Base-by-base conservation (phyloP, 2,113 vertebrate species). In the Aegithalos caudatus region DNA sequence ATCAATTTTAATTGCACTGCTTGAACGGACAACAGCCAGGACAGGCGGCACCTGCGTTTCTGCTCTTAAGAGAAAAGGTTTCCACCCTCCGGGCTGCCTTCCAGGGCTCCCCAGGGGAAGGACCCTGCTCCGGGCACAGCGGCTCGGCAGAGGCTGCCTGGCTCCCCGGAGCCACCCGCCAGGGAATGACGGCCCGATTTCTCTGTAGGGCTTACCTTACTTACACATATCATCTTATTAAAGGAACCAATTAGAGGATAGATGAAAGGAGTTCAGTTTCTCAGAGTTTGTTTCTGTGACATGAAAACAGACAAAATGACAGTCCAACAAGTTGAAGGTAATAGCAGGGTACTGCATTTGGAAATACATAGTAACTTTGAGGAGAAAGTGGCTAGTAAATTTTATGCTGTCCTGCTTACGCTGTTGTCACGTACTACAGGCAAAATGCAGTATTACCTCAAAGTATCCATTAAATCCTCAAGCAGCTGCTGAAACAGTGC, bases 91-190 rank as follows among this genome's bases (percentile, higher is more conserved):
- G 2, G 40, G 37, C 31, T 57, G 65, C 31, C 31, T 20, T 15
- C 16, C 21, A 0, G 5, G 38, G 23, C 38, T 31, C 10, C 19
- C 35, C 71, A 8, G 4, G 4, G 7, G 25, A n/a, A 18, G 25
- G 22, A 9, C n/a, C 2, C 1, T 0, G 12, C 64, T 57, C 33
- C 2, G 5, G 60, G 33, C 50, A 37, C 67, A 7, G 17, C 5
- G 5, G 31, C 24, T 25, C 22, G 4, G 42, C 53, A 44, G 37
- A 2, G 5, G 3, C 33, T 18, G 48, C 54, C 28, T 2, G 17
- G 10, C 12, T 74, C n/a, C 33, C 12, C 40, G 12, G 29, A 50
- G 37, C 18, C 35, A 7, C 33, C 33, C 11, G 1, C 24, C 12
- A 1, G 19, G 48, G 29, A 86, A 35, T 7, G 47, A 19, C 12